Conservation (phyloP, 2,113 vertebrate species). For the Collichthys lucidus region DNA sequence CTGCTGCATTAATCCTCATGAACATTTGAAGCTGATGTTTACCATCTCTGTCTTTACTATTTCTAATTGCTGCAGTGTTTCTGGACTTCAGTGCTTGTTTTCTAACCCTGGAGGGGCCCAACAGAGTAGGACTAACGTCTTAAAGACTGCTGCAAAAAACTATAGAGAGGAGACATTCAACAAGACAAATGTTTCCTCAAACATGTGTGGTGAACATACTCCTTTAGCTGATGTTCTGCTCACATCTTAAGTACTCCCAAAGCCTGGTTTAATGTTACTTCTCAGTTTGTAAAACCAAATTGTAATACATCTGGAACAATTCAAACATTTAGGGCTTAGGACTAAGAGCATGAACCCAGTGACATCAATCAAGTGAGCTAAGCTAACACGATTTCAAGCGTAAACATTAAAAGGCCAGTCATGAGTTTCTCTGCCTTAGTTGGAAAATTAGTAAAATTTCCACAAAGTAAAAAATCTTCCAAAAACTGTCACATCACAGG, state of each 20-base stretch:
- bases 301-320: not conserved
- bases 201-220: too few species aligned
- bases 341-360: not conserved
- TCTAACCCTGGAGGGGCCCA: not conserved
- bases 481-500: not conserved
- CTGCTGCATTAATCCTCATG: not conserved
- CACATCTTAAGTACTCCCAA: not conserved
- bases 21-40: not conserved
- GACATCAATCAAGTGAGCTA: not conserved
- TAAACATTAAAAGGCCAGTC: not conserved
- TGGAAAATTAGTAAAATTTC: conserved; percentile 6
- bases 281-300: not conserved
- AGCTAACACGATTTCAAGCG: not conserved
- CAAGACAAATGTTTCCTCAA: not conserved
- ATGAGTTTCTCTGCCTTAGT: conserved; percentile 8
- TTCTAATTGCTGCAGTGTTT: not conserved
- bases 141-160: not conserved
- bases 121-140: not conserved
- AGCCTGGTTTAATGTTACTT: too few species aligned
- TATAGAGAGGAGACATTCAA: not conserved
- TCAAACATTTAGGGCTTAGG: not conserved
- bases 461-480: not conserved
- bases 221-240: not conserved
- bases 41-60: not conserved
- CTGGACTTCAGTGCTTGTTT: not conserved